Percentiles rank a stretch among this genome's conserved stretches.
These are phyloP conservation scores for Notothenia rossii DNA, from an alignment of 2,113 vertebrate genomes.

Conservation along the genomic window DNA sequence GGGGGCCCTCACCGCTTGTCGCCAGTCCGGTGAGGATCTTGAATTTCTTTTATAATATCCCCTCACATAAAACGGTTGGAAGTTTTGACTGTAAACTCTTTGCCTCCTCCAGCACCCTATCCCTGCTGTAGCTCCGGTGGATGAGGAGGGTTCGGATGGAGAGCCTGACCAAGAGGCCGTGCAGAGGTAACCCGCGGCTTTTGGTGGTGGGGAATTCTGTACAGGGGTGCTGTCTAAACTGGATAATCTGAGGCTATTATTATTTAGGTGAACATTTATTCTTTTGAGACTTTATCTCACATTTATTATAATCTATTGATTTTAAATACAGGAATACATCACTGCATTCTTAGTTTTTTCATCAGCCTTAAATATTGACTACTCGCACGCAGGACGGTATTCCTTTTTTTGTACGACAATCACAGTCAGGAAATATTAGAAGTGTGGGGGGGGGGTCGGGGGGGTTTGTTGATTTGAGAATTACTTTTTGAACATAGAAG, in stretches of 20 bases:
- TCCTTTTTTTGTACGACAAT: no score
- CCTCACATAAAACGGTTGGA: background rate
- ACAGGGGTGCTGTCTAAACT: conserved; percentile 68
- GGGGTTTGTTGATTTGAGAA: no score
- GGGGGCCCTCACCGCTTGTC: conserved; percentile 95
- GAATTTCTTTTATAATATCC: background rate
- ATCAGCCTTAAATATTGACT: no score
- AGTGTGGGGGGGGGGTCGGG: no score
- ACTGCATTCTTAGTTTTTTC: no score
- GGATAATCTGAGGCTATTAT: conserved; percentile 32
- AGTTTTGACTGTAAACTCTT: conserved; percentile 29
- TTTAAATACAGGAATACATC: background rate
- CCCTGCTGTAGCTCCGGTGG: conserved; percentile 95
- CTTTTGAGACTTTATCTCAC: background rate
- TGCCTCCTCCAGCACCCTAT: conserved; percentile 88
- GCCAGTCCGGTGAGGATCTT: conserved; percentile 87
- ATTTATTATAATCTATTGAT: background rate
- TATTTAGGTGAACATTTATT: background rate
- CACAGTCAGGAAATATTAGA: no score
- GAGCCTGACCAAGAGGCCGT: conserved; percentile 98
- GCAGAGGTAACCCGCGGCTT: conserved; percentile 90
- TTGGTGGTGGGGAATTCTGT: conserved; percentile 36
- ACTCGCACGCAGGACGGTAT: no score
- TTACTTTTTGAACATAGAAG: background rate
- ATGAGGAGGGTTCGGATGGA: conserved; percentile 97